Base-by-base conservation (phyloP, 2,888 invertebrate genomes). In the Chloromyia formosa region DNA sequence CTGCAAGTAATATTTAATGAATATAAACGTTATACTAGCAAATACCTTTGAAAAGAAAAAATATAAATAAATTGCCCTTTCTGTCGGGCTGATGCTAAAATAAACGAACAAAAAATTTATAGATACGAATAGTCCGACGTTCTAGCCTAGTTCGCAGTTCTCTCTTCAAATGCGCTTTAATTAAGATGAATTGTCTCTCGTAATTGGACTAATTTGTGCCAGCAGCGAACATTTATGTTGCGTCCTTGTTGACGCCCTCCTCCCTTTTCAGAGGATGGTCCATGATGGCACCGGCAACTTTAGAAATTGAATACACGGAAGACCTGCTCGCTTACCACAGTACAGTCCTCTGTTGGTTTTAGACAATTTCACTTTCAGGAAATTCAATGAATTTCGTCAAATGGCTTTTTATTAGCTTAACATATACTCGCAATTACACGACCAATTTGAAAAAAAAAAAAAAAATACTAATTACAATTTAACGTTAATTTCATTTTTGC, bases 171-270 rank as follows among this genome's bases (percentile, higher is more conserved):
- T 69, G 27, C 54, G 58, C 58, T 71, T 58, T 71, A 71, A 71
- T 71, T 71, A 71, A 71, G 71, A 71, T 40, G 71, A 71, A 71
- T 58, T 58, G 71, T 56, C 56, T 40, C 23, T 58, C 40, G 71
- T 71, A 71, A 71, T 71, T 71, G 71, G 71, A 56, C 71, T 71
- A 71, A 71, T 71, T 66, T 71, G 71, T 71, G 42, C 56, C 71
- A n/a, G 58, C 56, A 20, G 71, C 27, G 12, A 71, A 58, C 58
- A 56, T 71, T 71, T 69, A 35, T 53, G 12, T 60, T 18, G 42
- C 14, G 40, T 40, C 40, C 16, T 16, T 58, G 14, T 23, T 27
- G 35, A 35, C 53, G 40, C 71, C 10, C 40, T 10, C 3, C 49
- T n/a, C 1, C 2, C 49, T 5, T 2, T 49, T 12, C 10, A n/a